A percentile compares a stretch with the other conserved stretches of the same genome.
These are phyloP conservation scores for Synanthedon formicaeformis DNA, from an alignment of 2,888 invertebrate species.

Conservation along the genomic window DNA sequence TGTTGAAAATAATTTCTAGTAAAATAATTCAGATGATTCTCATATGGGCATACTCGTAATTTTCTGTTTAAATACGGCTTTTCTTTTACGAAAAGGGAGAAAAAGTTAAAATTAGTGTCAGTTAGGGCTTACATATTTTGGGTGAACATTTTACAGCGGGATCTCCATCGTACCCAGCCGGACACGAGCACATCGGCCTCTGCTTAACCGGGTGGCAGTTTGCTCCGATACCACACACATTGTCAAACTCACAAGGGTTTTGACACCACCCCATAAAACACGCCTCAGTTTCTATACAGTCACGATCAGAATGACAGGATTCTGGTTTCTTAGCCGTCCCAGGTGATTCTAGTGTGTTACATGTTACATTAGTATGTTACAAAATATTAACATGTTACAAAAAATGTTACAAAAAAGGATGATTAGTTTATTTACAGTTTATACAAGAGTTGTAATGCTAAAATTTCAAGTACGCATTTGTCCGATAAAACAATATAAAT, in stretches of 20 bases:
- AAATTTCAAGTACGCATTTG: constrained; percentile 33
- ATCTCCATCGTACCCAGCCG: constrained; percentile 84
- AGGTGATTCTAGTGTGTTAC: constrained; percentile 75
- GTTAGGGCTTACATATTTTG: constrained; percentile 78
- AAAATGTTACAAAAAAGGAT: not conserved
- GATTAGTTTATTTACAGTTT: not conserved
- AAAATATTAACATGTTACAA: constrained; percentile 1
- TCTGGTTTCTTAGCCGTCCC: constrained; percentile 79
- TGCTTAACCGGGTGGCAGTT: constrained; percentile 85
- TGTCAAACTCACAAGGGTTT: constrained; percentile 86
- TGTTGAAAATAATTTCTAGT: no score
- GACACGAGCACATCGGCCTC: constrained; percentile 85
- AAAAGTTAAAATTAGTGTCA: constrained; percentile 17
- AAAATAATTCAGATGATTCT: no score
- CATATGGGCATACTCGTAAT: no score
- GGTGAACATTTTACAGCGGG: constrained; percentile 84
- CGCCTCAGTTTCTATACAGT: constrained; percentile 85
- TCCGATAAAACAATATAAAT: constrained; percentile 49
- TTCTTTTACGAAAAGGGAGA: no score
- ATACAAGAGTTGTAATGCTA: constrained; percentile 1
- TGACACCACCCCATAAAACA: constrained; percentile 86
- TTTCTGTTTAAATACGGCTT: not conserved
- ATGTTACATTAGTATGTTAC: constrained; percentile 49
- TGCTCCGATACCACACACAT: constrained; percentile 80
- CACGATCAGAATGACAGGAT: constrained; percentile 85